Percentiles rank a stretch among this genome's conserved stretches.
Evolutionary conservation across 2,113 vertebrate genomes (phyloP).

Genomic region (Malurus alboscapulatus): DNA sequence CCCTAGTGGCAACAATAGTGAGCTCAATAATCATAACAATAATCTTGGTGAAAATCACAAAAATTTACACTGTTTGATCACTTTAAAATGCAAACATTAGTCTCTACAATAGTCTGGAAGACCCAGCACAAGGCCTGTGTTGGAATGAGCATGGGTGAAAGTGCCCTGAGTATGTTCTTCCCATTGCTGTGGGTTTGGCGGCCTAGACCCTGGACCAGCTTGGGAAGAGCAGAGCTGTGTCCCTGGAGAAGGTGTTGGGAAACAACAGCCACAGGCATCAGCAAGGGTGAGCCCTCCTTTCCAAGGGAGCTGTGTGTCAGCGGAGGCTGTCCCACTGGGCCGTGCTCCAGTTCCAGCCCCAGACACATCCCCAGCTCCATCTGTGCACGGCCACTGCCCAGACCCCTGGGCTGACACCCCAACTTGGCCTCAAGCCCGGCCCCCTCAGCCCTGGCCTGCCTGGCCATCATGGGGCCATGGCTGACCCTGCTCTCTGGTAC

Average conservation of each 20-base stretch:
- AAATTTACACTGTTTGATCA: neutral
- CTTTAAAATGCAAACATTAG: neutral
- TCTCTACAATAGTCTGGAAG: neutral
- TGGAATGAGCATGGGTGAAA: neutral
- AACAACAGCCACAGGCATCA: neutral
- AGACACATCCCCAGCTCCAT: neutral
- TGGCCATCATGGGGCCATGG: rapidly evolving
- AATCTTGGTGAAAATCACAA: neutral
- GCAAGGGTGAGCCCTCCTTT: neutral
- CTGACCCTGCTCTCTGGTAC: rapidly evolving
- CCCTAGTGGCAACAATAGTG: neutral
- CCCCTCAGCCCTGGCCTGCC: neutral
- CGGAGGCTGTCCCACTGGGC: rapidly evolving
- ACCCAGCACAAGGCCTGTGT: neutral
- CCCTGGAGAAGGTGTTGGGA: rapidly evolving
- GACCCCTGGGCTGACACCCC: rapidly evolving
- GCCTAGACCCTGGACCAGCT: neutral
- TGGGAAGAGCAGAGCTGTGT: neutral
- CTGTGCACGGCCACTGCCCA: neutral
- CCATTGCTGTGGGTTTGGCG: rapidly evolving
- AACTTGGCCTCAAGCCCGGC: neutral
- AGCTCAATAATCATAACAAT: neutral
- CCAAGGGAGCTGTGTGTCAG: neutral
- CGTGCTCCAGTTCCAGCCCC: neutral
- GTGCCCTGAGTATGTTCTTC: neutral